A percentile compares a stretch with the other conserved stretches of the same genome.
Conservation (phyloP, 2,113 vertebrate genomes). For the Pseudonaja textilis region DNA sequence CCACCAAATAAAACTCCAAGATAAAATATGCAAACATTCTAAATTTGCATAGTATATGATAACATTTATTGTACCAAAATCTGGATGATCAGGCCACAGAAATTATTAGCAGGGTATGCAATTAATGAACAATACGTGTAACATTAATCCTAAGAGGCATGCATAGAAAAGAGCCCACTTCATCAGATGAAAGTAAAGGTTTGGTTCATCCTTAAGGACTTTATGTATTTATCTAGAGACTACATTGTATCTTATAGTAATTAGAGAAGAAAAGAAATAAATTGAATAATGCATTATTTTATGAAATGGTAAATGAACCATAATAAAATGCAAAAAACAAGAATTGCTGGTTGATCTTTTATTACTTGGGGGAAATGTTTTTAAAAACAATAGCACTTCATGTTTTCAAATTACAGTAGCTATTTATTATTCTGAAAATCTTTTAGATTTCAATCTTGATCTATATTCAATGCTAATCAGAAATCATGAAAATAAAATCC, state of each 20-base stretch:
- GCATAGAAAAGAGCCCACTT: neutral
- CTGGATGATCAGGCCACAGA: neutral
- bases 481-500: neutral
- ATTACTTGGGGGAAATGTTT: neutral
- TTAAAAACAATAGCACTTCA: neutral
- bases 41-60: neutral
- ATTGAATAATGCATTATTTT: neutral
- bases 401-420: neutral
- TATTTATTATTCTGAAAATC: neutral
- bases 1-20: neutral
- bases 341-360: neutral
- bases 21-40: neutral
- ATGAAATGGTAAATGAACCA: neutral
- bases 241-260: neutral
- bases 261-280: neutral
- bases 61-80: neutral
- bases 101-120: neutral
- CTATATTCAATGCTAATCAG: neutral
- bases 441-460: neutral
- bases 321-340: neutral
- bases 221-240: neutral
- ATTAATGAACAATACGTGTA: neutral
- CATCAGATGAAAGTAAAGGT: neutral
- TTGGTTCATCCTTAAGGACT: neutral
- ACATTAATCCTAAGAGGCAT: neutral